These are phyloP conservation scores for Branchellion lobata DNA, from an alignment of 2,888 invertebrate genomes.

Conservation along the genomic window DNA sequence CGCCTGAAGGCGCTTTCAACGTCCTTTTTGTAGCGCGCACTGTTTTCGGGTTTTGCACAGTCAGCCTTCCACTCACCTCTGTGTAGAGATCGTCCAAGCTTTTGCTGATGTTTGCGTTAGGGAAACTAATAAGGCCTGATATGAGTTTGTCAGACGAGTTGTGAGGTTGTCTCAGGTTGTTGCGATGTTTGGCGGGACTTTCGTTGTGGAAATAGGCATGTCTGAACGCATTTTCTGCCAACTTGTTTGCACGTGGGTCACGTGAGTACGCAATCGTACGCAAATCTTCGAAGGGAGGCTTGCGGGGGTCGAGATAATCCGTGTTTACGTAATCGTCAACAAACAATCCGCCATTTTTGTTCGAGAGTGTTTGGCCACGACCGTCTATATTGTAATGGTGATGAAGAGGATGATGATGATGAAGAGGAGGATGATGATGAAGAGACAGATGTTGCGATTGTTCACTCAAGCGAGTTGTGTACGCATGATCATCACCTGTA, in stretches of 20 bases:
- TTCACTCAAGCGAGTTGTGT: too few relatives aligned
- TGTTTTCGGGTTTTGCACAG: neutral
- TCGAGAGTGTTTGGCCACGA: neutral
- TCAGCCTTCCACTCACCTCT: neutral
- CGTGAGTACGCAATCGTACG: too few relatives aligned
- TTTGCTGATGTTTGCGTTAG: conserved; percentile 3
- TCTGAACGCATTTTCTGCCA: too few relatives aligned
- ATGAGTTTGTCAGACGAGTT: neutral
- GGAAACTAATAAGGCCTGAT: neutral
- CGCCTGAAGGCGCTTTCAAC: neutral
- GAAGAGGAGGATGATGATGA: too few relatives aligned
- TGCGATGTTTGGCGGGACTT: neutral
- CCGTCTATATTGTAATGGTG: neutral
- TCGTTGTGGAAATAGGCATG: too few relatives aligned
- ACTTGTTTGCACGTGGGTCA: too few relatives aligned
- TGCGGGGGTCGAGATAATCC: too few relatives aligned
- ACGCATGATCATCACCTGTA: neutral
- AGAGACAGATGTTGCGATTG: too few relatives aligned
- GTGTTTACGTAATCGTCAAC: too few relatives aligned
- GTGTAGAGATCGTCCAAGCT: neutral
- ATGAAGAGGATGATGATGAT: neutral
- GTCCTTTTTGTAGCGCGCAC: neutral
- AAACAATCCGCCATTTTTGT: too few relatives aligned
- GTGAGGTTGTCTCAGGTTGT: neutral
- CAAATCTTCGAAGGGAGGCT: too few relatives aligned